These are phyloP conservation scores for Dermolepida albohirtum DNA, from an alignment of 2,888 invertebrate species.

Conservation along the genomic window DNA sequence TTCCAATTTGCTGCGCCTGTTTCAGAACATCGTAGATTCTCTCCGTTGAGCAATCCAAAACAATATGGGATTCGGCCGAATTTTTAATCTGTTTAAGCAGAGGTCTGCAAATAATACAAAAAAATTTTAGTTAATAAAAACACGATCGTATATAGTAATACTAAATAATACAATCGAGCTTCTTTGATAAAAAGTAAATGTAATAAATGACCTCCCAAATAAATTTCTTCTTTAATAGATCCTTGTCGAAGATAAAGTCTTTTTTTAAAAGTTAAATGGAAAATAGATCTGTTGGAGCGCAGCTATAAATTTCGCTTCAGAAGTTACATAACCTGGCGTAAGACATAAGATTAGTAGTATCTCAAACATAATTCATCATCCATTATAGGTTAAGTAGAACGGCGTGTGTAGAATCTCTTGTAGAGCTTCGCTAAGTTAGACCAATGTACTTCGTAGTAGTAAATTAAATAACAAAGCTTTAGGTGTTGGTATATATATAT, in stretches of 20 bases:
- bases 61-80: conserved; percentile 91
- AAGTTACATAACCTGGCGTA: neutral
- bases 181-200: conserved; percentile 49
- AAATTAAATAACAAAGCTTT: no score
- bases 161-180: no score
- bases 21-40: conserved; percentile 88
- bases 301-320: neutral
- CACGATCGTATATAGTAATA: no score
- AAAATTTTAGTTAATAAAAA: no score
- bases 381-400: neutral
- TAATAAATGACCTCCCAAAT: neutral
- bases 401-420: no score
- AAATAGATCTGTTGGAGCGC: neutral
- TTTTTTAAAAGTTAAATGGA: neutral
- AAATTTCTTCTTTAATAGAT: neutral
- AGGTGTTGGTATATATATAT: no score
- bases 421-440: no score
- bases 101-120: conserved; percentile 70
- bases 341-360: neutral
- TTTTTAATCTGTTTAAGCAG: conserved; percentile 92
- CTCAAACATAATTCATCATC: neutral
- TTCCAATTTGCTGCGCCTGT: conserved; percentile 95
- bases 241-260: no score
- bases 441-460: no score
- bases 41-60: conserved; percentile 89